These are phyloP conservation scores for Delichon dasypus DNA, from an alignment of 2,797 vertebrate genomes.

Conservation along the genomic window DNA sequence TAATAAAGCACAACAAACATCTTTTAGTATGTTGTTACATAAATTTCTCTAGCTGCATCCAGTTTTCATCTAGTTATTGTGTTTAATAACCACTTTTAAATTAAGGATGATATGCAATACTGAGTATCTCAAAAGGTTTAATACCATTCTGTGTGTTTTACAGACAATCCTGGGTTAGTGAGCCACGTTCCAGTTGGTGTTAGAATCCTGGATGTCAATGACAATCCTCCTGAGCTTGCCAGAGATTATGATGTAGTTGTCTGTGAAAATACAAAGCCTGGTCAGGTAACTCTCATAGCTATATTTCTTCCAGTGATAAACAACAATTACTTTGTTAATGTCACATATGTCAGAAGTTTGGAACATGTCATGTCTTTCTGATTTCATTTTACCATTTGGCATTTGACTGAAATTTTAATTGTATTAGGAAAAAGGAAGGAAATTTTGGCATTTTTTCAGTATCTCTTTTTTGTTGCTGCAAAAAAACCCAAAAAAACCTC, in stretches of 20 bases:
- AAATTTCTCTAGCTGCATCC: not conserved
- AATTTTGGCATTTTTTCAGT: not conserved
- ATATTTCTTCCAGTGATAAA: not conserved
- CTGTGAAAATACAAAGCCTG: constrained; percentile 91
- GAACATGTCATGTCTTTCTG: not conserved
- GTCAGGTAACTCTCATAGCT: constrained; percentile 83
- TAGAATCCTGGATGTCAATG: constrained; percentile 94
- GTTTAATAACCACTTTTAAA: constrained; percentile 36
- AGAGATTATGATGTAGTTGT: constrained; percentile 90
- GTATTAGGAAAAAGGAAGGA: not conserved
- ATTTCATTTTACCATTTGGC: not conserved
- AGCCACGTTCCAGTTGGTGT: constrained; percentile 88
- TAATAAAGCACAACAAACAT: constrained; percentile 36
- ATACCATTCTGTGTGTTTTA: constrained; percentile 50
- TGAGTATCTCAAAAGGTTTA: constrained; percentile 23
- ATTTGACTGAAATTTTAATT: not conserved
- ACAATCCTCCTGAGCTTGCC: constrained; percentile 90
- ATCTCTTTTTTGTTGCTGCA: not conserved
- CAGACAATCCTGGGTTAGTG: constrained; percentile 89
- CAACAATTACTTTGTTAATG: constrained; percentile 7
- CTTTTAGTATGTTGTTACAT: not conserved
- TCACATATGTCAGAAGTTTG: not conserved
- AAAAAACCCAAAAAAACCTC: not conserved
- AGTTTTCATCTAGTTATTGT: not conserved
- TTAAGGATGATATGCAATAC: not conserved